Evolutionary conservation across 2,797 vertebrate genomes (phyloP), one percentile per base, ranked within the genome.

Genomic region (Leptodactylus fallax): DNA sequence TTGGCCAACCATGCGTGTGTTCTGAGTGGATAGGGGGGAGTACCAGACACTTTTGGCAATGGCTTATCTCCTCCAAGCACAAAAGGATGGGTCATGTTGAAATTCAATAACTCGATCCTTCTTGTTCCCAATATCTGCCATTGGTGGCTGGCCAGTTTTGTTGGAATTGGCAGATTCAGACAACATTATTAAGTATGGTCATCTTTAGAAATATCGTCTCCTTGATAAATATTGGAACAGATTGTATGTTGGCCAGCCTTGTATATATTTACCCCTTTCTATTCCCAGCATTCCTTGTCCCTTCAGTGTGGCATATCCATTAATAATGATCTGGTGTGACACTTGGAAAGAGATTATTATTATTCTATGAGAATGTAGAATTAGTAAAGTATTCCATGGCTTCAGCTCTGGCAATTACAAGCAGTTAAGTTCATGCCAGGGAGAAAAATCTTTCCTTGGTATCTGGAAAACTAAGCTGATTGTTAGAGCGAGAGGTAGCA

Each of bases 321-420:
- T 55, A 69, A 69, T 72, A 58, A 36, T 83, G 12, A 69, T 72
- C 45, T n/a, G 53, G n/a, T 61, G 77, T 81, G 63, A 85, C 69
- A 81, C 36, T 51, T 88, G 77, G 83, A 85, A 63, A 58, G 72
- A 27, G 47, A 81, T 85, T 85, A 79, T 76, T 81, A 74, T 80
- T 36, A 69, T 84, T 83, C 21, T 69, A 58, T 56, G 36, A 88
- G 61, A 84, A 85, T 80, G 55, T 58, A 85, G 71, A 88, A 88
- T 85, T 77, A 88, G 60, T n/a, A 77, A 80, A 81, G 49, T 49
- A 85, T 85, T 88, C 87, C 87, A 85, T 19, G 27, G 6, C 7
- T 89, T 89, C 8, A 88, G 16, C 11, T 58, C 9, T 61, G 7
- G 53, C 63, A 11, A 51, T 87, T 79, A 23, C 3, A 58, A 85